Percentiles rank a stretch among this genome's conserved stretches.
phyloP scores from a whole-genome alignment of 2,113 vertebrate genomes.

The Phylloscopus trochilus region DNA sequence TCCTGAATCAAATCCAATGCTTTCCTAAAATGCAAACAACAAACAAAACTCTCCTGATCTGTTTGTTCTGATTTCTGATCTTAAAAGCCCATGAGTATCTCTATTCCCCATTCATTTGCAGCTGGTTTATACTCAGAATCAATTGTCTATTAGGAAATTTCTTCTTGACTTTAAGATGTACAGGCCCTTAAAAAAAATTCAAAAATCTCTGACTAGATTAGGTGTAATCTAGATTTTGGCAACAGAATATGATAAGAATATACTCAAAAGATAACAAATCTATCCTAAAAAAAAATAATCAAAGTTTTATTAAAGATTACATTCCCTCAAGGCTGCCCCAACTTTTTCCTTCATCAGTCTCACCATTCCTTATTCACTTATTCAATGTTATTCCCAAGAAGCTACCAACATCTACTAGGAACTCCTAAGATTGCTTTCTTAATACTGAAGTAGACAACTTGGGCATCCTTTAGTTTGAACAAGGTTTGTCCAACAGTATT shows the following conservation, averaged over 20 bases:
- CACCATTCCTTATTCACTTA: not conserved
- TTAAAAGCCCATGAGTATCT: not conserved
- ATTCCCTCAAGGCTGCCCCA: not conserved
- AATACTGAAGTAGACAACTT: not conserved
- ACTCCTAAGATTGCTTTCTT: not conserved
- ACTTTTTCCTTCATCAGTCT: not conserved
- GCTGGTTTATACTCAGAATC: not conserved
- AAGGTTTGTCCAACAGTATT: not conserved
- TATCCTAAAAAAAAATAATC: not conserved
- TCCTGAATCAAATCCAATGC: not conserved
- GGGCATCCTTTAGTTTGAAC: not conserved
- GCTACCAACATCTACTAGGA: not conserved
- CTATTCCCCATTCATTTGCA: not conserved
- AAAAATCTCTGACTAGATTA: not conserved
- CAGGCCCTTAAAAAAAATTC: not conserved
- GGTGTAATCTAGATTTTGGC: not conserved
- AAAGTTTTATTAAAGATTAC: not conserved
- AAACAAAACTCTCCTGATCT: constrained; percentile 9
- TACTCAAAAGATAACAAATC: not conserved
- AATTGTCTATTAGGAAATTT: not conserved
- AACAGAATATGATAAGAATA: not conserved
- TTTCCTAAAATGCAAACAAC: constrained; percentile 2
- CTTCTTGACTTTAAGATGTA: not conserved
- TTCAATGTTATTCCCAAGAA: not conserved
- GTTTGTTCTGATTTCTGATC: constrained; percentile 25